Evolutionary conservation across 1,140 invertebrate genomes (phyloP), one percentile per base, ranked within the genome.

Genomic region (Heliconius himera): DNA sequence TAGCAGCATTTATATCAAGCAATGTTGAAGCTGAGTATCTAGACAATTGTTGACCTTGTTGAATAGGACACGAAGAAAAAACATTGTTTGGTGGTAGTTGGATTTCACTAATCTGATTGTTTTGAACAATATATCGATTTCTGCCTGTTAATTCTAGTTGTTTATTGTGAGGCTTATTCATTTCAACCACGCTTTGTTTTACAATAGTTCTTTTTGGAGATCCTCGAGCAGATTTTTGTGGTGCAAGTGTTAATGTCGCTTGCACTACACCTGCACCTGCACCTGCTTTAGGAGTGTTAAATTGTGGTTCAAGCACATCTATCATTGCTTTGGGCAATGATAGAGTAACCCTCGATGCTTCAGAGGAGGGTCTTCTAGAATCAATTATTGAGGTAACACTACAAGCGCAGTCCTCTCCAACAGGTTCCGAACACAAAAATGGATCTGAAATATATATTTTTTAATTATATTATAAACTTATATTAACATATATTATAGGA

Each of bases 21-120:
- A 96, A 83, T 3, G 95, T 95, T 9, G 95, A 95, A 9, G 96
- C 95, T n/a, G 95, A 96, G 83, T 96, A 96, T 83, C 95, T 89
- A 0, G 95, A 96, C 72, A 95, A 80, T 84, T 94, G 90, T 83
- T 95, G 93, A 54, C 91, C 92, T 88, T 95, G 91, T 83, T 94
- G 93, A 79, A 94, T 93, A 20, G 93, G 78, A 77, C 92, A 93
- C 74, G 93, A 93, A 41, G 91, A 84, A 85, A 94, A 95, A 41
- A 89, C 89, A 70, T 89, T 93, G 77, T 94, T 94, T 38, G 89
- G 91, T 41, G 93, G 91, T 41, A 95, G 87, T 84, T 95, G 93
- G 77, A 95, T 95, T 88, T 95, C 94, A 83, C 90, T 94, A 73
- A 95, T 95, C 92, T 95, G 93, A 88, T 95, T 95, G 85, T 95